Evolutionary conservation across 2,888 invertebrate species (phyloP).

Genomic region (Stramonita haemastoma): DNA sequence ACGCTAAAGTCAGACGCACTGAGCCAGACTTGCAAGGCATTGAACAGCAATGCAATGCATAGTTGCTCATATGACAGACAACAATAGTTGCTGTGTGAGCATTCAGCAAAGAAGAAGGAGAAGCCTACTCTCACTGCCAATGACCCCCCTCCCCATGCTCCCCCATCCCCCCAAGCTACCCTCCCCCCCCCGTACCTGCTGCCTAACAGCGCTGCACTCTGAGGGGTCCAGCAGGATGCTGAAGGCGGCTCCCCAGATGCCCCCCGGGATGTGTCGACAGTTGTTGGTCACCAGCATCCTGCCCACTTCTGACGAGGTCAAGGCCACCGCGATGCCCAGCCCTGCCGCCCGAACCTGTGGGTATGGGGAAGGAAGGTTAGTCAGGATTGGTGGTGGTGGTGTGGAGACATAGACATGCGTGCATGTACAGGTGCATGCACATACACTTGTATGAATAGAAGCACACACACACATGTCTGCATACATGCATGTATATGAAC

Average conservation of each 20-base stretch:
- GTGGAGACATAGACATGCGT: not conserved
- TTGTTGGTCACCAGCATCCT: conserved; percentile 71
- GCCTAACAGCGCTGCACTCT: conserved; percentile 76
- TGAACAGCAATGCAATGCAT: too few species aligned
- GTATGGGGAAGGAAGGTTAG: not conserved
- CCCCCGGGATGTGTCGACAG: conserved; percentile 75
- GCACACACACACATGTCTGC: too few species aligned
- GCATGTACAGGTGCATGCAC: too few species aligned
- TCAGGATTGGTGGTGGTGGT: too few species aligned
- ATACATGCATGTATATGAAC: too few species aligned
- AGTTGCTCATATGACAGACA: too few species aligned
- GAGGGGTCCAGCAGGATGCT: conserved; percentile 73
- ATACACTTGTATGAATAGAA: too few species aligned
- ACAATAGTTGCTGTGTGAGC: too few species aligned
- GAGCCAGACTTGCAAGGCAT: too few species aligned
- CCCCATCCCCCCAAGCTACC: not conserved
- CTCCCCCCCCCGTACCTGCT: conserved; percentile 67
- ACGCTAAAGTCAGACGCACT: too few species aligned
- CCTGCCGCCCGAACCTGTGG: conserved; percentile 75
- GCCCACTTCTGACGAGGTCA: conserved; percentile 73
- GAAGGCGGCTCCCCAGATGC: conserved; percentile 76
- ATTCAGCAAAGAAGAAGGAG: not conserved
- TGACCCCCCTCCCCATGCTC: not conserved
- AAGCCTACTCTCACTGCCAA: not conserved
- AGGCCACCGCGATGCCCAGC: conserved; percentile 73